Evolutionary conservation across 2,113 vertebrate genomes (phyloP).

Genomic region (Eolophus roseicapilla): DNA sequence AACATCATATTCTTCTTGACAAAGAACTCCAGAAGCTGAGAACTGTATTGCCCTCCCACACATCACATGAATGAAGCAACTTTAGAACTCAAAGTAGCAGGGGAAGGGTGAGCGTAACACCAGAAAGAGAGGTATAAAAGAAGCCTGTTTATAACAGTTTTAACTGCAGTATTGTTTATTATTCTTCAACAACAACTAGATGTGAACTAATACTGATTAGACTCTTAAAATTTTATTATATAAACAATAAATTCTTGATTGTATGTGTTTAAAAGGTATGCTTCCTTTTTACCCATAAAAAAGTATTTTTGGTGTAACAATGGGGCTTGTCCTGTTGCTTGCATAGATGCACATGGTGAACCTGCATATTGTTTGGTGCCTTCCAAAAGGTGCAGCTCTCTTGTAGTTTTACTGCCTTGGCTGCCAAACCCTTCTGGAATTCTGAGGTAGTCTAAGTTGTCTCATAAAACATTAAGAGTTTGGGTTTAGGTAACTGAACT

Average conservation of each 20-base stretch:
- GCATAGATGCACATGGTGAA: background rate
- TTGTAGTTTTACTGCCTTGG: background rate
- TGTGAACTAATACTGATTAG: background rate
- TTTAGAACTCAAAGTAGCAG: background rate
- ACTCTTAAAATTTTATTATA: background rate
- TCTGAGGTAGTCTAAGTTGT: background rate
- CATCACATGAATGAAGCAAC: background rate
- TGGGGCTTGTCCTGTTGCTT: background rate
- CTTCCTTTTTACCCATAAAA: background rate
- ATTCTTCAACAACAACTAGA: background rate
- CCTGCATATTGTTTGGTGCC: background rate
- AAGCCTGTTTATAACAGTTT: background rate
- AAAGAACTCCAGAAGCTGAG: background rate
- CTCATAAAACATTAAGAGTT: background rate
- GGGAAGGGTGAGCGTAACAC: background rate
- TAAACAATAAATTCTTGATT: background rate
- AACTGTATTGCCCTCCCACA: background rate
- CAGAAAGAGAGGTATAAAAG: background rate
- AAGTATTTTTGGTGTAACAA: background rate
- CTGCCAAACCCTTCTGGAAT: background rate
- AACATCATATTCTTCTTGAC: background rate
- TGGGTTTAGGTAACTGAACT: background rate
- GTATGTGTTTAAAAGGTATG: fast-evolving
- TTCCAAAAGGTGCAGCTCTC: background rate
- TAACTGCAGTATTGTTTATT: background rate